A percentile compares a stretch with the other conserved stretches of the same genome.
phyloP scores from a whole-genome alignment of 2,797 vertebrate species.

The Dipus sagitta region DNA sequence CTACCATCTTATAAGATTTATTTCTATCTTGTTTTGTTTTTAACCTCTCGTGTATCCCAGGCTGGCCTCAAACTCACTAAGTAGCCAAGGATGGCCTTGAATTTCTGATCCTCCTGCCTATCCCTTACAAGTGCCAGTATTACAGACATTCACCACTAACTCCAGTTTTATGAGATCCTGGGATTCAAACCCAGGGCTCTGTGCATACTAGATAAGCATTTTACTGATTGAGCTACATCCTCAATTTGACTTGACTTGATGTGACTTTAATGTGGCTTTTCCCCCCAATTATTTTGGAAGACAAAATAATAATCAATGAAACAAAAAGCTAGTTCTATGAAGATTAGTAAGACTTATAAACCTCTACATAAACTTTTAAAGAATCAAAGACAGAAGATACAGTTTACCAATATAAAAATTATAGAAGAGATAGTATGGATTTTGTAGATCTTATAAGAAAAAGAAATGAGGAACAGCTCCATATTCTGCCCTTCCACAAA shows the following conservation, averaged over 20 bases:
- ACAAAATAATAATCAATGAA: slow-evolving; percentile 51
- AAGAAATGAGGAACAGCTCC: slow-evolving; percentile 2
- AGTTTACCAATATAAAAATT: slow-evolving; percentile 26
- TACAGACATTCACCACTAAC: background rate
- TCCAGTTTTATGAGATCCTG: background rate
- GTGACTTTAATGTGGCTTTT: background rate
- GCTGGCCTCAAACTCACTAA: background rate
- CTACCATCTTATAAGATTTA: slow-evolving; percentile 12
- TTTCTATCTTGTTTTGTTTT: slow-evolving; percentile 9
- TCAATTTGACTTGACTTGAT: background rate
- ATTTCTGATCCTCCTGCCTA: background rate
- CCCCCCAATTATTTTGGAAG: background rate
- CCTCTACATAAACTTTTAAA: background rate
- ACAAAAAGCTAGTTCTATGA: slow-evolving; percentile 34
- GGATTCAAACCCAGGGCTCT: background rate
- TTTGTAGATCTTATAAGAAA: slow-evolving; percentile 29
- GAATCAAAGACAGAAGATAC: background rate
- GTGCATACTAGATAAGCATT: background rate
- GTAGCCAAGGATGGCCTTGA: background rate
- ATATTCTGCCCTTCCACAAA: slow-evolving; percentile 10
- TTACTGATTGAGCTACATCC: background rate
- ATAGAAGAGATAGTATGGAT: slow-evolving; percentile 9
- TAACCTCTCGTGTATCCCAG: background rate
- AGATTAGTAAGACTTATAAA: background rate
- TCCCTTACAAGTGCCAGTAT: background rate